Percentiles rank a stretch among this genome's conserved stretches.
Conservation (phyloP, 1,140 invertebrate genomes). For the Drosophila lacteicornis region DNA sequence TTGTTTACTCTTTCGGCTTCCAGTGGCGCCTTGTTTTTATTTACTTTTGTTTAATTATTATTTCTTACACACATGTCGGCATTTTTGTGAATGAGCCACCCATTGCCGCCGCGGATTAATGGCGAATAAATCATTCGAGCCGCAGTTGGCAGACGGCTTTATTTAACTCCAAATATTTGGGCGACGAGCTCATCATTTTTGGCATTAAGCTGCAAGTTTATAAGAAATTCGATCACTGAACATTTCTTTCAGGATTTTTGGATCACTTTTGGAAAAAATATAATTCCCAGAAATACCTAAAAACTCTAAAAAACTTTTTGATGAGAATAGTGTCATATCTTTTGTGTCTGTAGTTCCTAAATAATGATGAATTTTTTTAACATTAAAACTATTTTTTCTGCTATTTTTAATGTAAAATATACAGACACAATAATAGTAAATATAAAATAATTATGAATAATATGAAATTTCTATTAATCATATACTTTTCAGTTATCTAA, state of each 20-base stretch:
- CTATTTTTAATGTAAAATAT: no score
- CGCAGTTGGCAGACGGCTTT: conserved; percentile 21
- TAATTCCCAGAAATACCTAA: background rate
- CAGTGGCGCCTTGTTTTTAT: conserved; percentile 74
- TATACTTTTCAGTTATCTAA: no score
- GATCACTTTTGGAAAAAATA: background rate
- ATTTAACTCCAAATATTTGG: conserved; percentile 47
- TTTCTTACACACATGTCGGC: conserved; percentile 75
- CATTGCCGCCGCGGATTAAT: conserved; percentile 12
- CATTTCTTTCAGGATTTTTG: background rate
- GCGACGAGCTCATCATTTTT: conserved; percentile 55
- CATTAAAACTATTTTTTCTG: no score
- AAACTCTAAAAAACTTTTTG: no score
- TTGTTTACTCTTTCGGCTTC: conserved; percentile 40
- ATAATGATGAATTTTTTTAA: no score
- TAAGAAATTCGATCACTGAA: background rate
- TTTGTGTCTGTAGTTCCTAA: no score
- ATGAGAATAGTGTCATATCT: no score
- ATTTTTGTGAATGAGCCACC: conserved; percentile 61
- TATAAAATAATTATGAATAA: no score
- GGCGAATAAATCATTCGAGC: conserved; percentile 62
- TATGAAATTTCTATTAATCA: no score
- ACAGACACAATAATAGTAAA: no score
- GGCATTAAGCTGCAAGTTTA: background rate
- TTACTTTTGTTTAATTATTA: conserved; percentile 74